Base-by-base conservation (phyloP, 2,113 vertebrate genomes). In the Leucoraja erinaceus region DNA sequence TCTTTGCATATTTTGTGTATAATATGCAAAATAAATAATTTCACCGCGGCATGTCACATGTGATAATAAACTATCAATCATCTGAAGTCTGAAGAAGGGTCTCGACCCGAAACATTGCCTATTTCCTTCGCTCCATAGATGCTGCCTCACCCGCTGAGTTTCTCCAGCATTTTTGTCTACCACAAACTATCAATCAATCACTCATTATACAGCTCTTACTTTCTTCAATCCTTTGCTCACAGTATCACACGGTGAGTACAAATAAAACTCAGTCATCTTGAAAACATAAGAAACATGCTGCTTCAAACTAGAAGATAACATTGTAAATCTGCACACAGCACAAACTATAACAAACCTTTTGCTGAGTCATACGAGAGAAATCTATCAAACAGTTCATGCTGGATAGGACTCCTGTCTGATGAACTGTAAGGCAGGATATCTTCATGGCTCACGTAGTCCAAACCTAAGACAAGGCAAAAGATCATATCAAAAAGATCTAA, bases 391-490 rank as follows among this genome's bases (percentile, higher is more conserved):
- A 99, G 97, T 94, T 99, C 98, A 0, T 99, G 98, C 93, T 99
- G 98, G 95, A 99, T 99, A 94, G 98, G 98, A 94, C 97, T 94
- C 95, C 99, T 98, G 94, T 99, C 98, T 0, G 98, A 95, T 18
- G 98, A 99, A 94, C 97, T 98, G 91, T 99, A 99, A 25, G 98
- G 98, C 93, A 99, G 97, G 95, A 99, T 98, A 95, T 99, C 98
- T 95, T 99, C 98, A 83, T 99, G 98, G 95, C 98, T 99, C 94
- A 99, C 98, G 8, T 99, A 99, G 95, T 99, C 98, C 95, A 99
- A 95, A 94, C 98, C 98, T 99, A 94, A 93, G 93, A 90, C 94
- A n/a, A 94, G 93, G 93, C 0, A 92, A 81, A 94, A 28, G 83
- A 31, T 88, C 83, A 88, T 2, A 61, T 16, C 5, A 88, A 66